These are phyloP conservation scores for Nibea coibor DNA, from an alignment of 2,113 vertebrate species.

Conservation along the genomic window DNA sequence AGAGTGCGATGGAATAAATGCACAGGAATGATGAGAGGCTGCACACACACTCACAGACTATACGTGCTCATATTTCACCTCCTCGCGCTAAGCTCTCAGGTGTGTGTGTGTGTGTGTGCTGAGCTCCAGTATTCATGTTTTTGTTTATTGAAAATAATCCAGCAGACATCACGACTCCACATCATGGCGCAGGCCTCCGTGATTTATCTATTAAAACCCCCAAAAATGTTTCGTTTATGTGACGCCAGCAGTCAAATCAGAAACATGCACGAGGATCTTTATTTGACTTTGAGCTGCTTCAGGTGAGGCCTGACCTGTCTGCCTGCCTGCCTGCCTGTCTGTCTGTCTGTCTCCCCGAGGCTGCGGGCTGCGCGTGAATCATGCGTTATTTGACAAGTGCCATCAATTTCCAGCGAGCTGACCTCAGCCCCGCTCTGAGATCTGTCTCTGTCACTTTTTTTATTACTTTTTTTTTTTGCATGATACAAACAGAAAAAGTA, in stretches of 20 bases:
- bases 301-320: slow-evolving; percentile 20
- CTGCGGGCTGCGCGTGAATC: slow-evolving; percentile 31
- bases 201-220: neutral
- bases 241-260: slow-evolving; percentile 30
- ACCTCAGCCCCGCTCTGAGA: neutral
- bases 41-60: too few relatives aligned
- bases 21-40: too few relatives aligned
- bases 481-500: neutral
- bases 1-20: too few relatives aligned
- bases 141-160: neutral
- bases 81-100: too few relatives aligned
- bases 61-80: too few relatives aligned
- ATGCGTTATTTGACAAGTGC: slow-evolving; percentile 36
- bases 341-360: neutral
- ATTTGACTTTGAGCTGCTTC: neutral
- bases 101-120: neutral
- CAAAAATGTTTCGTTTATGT: neutral
- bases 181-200: neutral
- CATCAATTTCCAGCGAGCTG: slow-evolving; percentile 15
- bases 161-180: neutral
- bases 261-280: neutral
- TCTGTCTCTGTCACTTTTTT: slow-evolving; percentile 26
- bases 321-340: neutral
- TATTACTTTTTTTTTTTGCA: neutral
- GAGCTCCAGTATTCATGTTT: neutral